Percentiles rank a stretch among this genome's conserved stretches.
Evolutionary conservation across 1,140 invertebrate genomes (phyloP).

Genomic region (Trissolcus basalis): DNA sequence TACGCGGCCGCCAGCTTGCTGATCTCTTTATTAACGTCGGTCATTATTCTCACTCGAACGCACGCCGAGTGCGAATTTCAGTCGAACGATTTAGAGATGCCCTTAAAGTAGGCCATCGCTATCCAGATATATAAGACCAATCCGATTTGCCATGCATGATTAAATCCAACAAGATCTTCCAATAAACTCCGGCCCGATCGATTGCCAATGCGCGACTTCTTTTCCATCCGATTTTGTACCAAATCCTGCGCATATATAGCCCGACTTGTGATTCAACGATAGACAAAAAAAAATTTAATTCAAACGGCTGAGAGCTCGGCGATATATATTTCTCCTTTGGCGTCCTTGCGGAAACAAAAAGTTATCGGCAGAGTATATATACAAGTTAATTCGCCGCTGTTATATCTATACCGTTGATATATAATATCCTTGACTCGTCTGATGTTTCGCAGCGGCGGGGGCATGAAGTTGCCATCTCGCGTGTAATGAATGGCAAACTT

Average conservation of each 20-base stretch:
- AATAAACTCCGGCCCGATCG: conserved; percentile 15
- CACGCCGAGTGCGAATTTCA: too few species aligned
- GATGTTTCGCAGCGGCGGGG: neutral
- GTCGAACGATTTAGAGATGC: neutral
- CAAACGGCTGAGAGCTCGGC: too few species aligned
- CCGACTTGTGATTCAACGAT: conserved; percentile 5
- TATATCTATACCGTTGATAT: too few species aligned
- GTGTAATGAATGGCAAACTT: conserved; percentile 46
- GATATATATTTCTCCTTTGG: too few species aligned
- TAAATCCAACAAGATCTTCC: conserved; percentile 19
- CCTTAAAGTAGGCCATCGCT: conserved; percentile 35
- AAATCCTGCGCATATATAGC: neutral
- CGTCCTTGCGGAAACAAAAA: neutral
- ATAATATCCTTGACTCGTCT: neutral
- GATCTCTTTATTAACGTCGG: conserved; percentile 38
- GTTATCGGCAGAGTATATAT: neutral
- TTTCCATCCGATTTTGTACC: neutral
- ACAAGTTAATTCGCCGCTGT: too few species aligned
- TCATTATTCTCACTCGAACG: conserved; percentile 8
- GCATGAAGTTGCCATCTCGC: conserved; percentile 19
- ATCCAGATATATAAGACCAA: conserved; percentile 26
- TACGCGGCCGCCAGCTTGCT: conserved; percentile 9
- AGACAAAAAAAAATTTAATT: conserved; percentile 3
- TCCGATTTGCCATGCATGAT: conserved; percentile 28
- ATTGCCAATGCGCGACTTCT: conserved; percentile 6